Percentiles rank a stretch among this genome's conserved stretches.
phyloP scores from a whole-genome alignment of 2,797 vertebrate genomes.

The Melanotaenia pygmaea region DNA sequence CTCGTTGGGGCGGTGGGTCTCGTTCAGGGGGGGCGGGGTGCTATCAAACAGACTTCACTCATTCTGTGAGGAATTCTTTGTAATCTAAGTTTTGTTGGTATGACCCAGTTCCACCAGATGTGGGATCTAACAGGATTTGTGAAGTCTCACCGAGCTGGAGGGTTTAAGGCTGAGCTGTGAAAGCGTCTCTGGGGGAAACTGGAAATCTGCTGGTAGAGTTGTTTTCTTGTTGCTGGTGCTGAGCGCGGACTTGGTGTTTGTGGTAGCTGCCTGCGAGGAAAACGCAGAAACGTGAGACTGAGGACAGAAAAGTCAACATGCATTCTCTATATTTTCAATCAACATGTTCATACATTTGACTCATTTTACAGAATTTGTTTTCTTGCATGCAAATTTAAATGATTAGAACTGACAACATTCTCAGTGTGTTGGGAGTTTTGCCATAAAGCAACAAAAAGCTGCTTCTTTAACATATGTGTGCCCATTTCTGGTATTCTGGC shows the following conservation, averaged over 20 bases:
- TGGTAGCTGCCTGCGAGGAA: constrained; percentile 84
- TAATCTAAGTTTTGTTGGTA: neutral
- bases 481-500: too few species aligned
- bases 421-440: too few species aligned
- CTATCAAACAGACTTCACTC: neutral
- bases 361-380: too few species aligned
- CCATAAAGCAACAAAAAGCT: too few species aligned
- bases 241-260: constrained; percentile 86
- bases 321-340: neutral
- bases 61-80: neutral
- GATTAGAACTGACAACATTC: too few species aligned
- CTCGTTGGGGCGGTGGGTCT: too few species aligned
- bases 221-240: constrained; percentile 84
- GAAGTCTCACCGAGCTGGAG: constrained; percentile 80
- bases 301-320: neutral
- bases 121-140: neutral
- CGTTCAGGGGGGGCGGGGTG: too few species aligned
- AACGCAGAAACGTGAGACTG: neutral
- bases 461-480: too few species aligned
- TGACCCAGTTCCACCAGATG: too few species aligned
- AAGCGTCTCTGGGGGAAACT: constrained; percentile 85
- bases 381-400: too few species aligned
- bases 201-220: constrained; percentile 90
- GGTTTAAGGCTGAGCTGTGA: constrained; percentile 90
- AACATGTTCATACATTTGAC: neutral